These are phyloP conservation scores for Diploptera punctata DNA, from an alignment of 2,888 invertebrate species.

Conservation along the genomic window DNA sequence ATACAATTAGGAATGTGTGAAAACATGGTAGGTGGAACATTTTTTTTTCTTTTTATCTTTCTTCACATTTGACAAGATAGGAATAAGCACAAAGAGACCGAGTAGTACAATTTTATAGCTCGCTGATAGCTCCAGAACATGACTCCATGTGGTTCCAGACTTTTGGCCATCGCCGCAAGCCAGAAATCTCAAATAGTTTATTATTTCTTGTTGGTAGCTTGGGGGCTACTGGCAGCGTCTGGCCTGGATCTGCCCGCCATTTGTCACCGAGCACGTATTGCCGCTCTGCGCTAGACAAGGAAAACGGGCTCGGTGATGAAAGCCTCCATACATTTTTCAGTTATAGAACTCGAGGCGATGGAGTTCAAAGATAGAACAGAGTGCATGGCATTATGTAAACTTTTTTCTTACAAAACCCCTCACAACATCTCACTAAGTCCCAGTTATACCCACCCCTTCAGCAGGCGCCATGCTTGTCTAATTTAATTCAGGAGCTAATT, in stretches of 20 bases:
- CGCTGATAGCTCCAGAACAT: neutral
- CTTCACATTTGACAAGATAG: too few relatives aligned
- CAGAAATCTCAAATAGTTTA: slow-evolving; percentile 18
- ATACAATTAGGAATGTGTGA: too few relatives aligned
- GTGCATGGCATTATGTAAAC: neutral
- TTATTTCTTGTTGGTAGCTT: slow-evolving; percentile 21
- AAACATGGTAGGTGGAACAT: too few relatives aligned
- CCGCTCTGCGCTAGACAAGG: neutral
- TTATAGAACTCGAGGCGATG: neutral
- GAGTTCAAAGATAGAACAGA: slow-evolving; percentile 18
- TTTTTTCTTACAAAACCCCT: too few relatives aligned
- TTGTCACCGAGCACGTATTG: slow-evolving; percentile 18
- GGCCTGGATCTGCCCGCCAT: slow-evolving; percentile 26
- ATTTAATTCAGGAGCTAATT: too few relatives aligned
- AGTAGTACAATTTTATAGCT: neutral
- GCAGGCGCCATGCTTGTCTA: too few relatives aligned
- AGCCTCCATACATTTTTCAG: neutral
- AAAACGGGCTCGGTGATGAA: neutral
- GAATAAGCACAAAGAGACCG: neutral
- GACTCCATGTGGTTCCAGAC: slow-evolving; percentile 9
- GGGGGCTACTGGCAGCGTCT: slow-evolving; percentile 26
- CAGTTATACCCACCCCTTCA: too few relatives aligned
- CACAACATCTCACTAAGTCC: too few relatives aligned
- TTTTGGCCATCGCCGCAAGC: slow-evolving; percentile 14
- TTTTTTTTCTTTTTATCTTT: too few relatives aligned